These are phyloP conservation scores for Coptodon bakossiorum DNA, from an alignment of 2,113 vertebrate species.

Conservation along the genomic window DNA sequence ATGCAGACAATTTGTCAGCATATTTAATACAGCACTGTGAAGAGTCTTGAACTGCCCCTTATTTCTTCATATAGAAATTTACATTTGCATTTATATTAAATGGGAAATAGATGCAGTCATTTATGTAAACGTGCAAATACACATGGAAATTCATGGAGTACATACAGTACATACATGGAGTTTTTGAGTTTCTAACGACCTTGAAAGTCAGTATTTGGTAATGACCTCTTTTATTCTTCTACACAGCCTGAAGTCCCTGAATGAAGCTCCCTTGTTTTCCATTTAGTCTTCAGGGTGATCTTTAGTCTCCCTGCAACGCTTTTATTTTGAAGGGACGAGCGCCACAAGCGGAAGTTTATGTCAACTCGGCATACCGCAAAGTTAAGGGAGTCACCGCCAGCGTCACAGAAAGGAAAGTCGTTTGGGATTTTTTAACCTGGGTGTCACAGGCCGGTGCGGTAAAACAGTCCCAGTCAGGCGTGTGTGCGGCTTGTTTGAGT, in stretches of 20 bases:
- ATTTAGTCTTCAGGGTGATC: not conserved
- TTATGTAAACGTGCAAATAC: not conserved
- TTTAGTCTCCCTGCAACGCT: not conserved
- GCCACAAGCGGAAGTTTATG: not conserved
- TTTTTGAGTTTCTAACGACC: not conserved
- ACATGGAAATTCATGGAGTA: not conserved
- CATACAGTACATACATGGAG: not conserved
- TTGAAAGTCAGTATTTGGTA: not conserved
- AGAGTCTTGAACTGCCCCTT: not conserved
- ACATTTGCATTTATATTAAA: not conserved
- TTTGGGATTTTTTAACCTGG: not conserved
- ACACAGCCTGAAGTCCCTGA: not conserved
- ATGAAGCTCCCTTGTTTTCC: not conserved
- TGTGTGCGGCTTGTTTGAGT: not conserved
- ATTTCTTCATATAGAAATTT: not conserved
- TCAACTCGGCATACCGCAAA: constrained; percentile 1
- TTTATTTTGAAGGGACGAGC: constrained; percentile 10
- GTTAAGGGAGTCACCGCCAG: not conserved
- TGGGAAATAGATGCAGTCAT: not conserved
- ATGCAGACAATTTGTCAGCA: not conserved
- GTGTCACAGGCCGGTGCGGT: not conserved
- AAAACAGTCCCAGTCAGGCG: not conserved
- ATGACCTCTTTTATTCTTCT: not conserved
- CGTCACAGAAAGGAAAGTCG: not conserved
- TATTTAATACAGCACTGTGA: not conserved